These are phyloP conservation scores for Sylvietta virens DNA, from an alignment of 2,113 vertebrate species.

Conservation along the genomic window DNA sequence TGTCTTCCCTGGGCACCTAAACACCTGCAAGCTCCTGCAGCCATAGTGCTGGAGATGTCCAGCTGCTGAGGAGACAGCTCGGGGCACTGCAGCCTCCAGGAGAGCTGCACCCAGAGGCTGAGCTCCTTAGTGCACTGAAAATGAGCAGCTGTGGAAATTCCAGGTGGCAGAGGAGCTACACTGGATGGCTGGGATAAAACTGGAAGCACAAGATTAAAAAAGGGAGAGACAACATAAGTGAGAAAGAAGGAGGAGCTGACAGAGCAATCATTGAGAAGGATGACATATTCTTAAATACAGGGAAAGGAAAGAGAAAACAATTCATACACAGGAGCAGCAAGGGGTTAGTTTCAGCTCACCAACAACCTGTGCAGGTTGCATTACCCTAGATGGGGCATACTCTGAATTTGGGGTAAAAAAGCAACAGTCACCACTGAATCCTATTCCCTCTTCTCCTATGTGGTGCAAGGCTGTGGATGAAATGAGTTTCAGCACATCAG, in stretches of 20 bases:
- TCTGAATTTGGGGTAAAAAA: not conserved
- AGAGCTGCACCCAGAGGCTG: not conserved
- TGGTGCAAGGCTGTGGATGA: not conserved
- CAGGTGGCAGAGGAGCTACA: not conserved
- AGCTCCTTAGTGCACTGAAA: not conserved
- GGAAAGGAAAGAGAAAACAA: not conserved
- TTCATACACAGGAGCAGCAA: not conserved
- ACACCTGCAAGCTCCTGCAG: not conserved
- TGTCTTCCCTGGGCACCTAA: not conserved
- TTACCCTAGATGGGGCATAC: not conserved
- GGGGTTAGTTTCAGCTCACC: not conserved
- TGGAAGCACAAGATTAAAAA: not conserved
- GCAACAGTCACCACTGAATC: not conserved
- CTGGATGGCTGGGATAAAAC: not conserved
- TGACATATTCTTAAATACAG: not conserved
- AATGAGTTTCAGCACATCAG: not conserved
- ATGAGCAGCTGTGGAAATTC: not conserved
- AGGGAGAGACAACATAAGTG: not conserved
- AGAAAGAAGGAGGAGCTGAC: not conserved
- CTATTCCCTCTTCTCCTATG: not conserved
- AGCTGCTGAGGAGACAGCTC: not conserved
- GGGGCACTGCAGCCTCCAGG: not conserved
- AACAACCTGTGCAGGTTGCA: not conserved
- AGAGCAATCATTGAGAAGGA: not conserved
- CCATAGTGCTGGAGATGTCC: fast-evolving